Conservation (phyloP, 2,888 invertebrate genomes). For the Agrotis segetum region DNA sequence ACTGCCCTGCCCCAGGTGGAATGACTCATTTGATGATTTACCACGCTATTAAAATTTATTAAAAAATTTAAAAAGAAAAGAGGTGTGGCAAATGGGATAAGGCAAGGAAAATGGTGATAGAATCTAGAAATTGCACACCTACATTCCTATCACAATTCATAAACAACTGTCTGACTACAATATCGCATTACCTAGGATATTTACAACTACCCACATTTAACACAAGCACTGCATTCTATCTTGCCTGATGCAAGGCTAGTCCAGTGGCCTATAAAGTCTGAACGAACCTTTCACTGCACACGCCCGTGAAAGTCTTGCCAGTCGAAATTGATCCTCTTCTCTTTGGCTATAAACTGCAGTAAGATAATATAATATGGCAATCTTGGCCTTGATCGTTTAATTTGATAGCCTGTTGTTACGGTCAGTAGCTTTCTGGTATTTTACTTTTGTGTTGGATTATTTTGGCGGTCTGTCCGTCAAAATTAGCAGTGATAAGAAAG, state of each 20-base stretch:
- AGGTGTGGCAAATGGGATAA: too few species aligned
- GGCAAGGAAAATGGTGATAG: too few species aligned
- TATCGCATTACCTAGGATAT: slow-evolving; percentile 7
- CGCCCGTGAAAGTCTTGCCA: slow-evolving; percentile 53
- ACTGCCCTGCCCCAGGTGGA: too few species aligned
- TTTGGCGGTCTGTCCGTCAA: neutral
- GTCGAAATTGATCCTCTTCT: slow-evolving; percentile 50
- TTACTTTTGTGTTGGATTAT: neutral
- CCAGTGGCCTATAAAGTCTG: slow-evolving; percentile 52
- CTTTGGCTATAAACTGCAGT: slow-evolving; percentile 25
- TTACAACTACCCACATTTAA: slow-evolving; percentile 14
- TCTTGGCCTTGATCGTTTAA: slow-evolving; percentile 56
- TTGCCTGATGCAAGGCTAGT: slow-evolving; percentile 45
- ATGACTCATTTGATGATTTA: too few species aligned
- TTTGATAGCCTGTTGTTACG: slow-evolving; percentile 34
- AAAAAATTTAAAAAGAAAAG: too few species aligned
- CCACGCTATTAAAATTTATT: too few species aligned
- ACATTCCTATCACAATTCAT: neutral
- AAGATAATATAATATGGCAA: slow-evolving; percentile 27
- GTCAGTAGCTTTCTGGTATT: neutral
- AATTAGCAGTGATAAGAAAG: too few species aligned
- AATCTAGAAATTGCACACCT: neutral
- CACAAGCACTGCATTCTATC: slow-evolving; percentile 29
- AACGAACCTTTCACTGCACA: slow-evolving; percentile 59
- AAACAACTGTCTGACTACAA: neutral